Percentiles rank a stretch among this genome's conserved stretches.
These are phyloP conservation scores for Bombus balteatus DNA, from an alignment of 1,140 invertebrate genomes.

Conservation along the genomic window DNA sequence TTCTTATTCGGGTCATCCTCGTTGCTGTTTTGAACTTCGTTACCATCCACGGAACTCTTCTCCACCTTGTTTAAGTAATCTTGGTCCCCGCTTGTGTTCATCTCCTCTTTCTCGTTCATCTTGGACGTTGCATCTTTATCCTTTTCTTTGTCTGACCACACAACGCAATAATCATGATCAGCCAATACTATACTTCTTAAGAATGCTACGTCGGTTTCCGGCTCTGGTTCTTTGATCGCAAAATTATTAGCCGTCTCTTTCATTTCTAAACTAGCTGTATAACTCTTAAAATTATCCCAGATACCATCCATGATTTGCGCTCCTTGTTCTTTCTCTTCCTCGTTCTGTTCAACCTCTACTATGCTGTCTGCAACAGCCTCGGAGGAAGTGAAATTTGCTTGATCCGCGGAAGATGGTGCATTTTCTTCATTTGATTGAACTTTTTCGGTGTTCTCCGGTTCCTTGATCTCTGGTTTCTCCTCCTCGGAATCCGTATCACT, in stretches of 20 bases:
- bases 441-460: constrained; percentile 37
- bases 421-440: constrained; percentile 34
- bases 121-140: constrained; percentile 48
- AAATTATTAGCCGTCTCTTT: constrained; percentile 60
- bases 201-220: constrained; percentile 66
- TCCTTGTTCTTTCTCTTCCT: constrained; percentile 81
- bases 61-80: constrained; percentile 28
- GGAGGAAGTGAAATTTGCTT: neutral
- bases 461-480: constrained; percentile 60
- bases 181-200: constrained; percentile 77
- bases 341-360: constrained; percentile 75
- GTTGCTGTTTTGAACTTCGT: constrained; percentile 8
- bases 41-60: constrained; percentile 43
- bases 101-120: constrained; percentile 22
- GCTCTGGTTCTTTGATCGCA: constrained; percentile 51
- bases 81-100: constrained; percentile 5
- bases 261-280: constrained; percentile 84
- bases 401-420: neutral
- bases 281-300: constrained; percentile 91
- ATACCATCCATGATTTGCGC: constrained; percentile 86
- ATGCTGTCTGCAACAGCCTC: constrained; percentile 60
- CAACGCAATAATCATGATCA: constrained; percentile 84
- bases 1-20: constrained; percentile 67
- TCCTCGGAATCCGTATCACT: constrained; percentile 88
- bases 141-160: constrained; percentile 75